These are phyloP conservation scores for Argynnis bischoffii DNA, from an alignment of 2,888 invertebrate species.

Conservation along the genomic window DNA sequence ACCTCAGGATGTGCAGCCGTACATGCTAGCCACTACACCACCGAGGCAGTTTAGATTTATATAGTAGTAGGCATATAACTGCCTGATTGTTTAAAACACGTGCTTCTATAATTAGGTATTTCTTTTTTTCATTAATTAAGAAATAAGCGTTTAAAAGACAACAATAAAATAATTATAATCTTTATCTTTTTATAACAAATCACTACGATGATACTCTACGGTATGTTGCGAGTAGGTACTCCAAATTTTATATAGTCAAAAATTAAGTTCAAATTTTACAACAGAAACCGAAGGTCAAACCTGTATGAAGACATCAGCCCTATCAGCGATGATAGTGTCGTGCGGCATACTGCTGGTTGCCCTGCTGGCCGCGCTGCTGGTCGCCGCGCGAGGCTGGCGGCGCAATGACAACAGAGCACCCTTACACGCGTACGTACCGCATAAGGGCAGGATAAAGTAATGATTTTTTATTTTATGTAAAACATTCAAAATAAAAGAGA, in stretches of 20 bases:
- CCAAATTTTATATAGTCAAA: too few species aligned
- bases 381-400: slow-evolving; percentile 89
- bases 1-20: too few species aligned
- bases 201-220: too few species aligned
- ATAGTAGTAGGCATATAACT: too few species aligned
- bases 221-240: too few species aligned
- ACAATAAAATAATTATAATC: neutral
- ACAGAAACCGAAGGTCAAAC: slow-evolving; percentile 80
- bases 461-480: neutral
- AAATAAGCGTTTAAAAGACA: neutral
- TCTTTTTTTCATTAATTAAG: too few species aligned
- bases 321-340: slow-evolving; percentile 86
- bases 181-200: too few species aligned
- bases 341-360: slow-evolving; percentile 87
- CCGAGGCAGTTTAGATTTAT: too few species aligned
- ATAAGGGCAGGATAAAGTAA: slow-evolving; percentile 85
- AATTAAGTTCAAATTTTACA: neutral
- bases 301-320: slow-evolving; percentile 84
- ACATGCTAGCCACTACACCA: too few species aligned
- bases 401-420: slow-evolving; percentile 77
- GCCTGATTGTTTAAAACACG: too few species aligned
- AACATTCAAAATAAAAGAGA: neutral
- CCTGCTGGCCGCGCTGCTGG: slow-evolving; percentile 87
- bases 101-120: too few species aligned
- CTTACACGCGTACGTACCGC: slow-evolving; percentile 82